A percentile compares a stretch with the other conserved stretches of the same genome.
phyloP scores from a whole-genome alignment of 2,113 vertebrate genomes.

The Amazona guildingii region DNA sequence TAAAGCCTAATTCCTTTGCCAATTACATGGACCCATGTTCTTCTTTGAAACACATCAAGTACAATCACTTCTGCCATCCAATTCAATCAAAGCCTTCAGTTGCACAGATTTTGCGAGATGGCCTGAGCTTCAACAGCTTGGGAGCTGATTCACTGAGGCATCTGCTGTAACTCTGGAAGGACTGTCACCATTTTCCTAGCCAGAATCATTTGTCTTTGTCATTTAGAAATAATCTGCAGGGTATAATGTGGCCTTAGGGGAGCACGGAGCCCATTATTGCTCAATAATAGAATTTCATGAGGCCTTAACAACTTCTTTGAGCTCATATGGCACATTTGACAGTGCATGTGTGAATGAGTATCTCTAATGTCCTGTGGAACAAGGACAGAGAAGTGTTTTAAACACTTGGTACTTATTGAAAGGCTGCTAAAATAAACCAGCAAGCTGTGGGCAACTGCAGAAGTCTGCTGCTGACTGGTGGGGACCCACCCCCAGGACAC shows the following conservation, averaged over 20 bases:
- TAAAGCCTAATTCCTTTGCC: slow-evolving; percentile 39
- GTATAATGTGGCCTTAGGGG: slow-evolving; percentile 45
- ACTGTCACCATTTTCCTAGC: slow-evolving; percentile 41
- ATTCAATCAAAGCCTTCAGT: slow-evolving; percentile 39
- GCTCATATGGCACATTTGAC: background rate
- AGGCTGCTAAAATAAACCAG: slow-evolving; percentile 1
- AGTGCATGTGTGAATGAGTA: background rate
- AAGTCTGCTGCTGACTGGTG: background rate
- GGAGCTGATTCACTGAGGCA: slow-evolving; percentile 59
- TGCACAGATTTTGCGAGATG: slow-evolving; percentile 39
- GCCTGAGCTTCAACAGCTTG: slow-evolving; percentile 54
- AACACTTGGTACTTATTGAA: background rate
- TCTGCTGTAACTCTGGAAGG: slow-evolving; percentile 50
- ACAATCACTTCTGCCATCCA: slow-evolving; percentile 49
- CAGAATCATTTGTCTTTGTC: slow-evolving; percentile 51
- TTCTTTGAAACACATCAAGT: slow-evolving; percentile 30
- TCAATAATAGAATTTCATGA: slow-evolving; percentile 35
- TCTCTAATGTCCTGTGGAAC: background rate
- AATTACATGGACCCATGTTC: slow-evolving; percentile 4
- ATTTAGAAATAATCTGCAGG: slow-evolving; percentile 49
- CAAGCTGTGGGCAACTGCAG: background rate
- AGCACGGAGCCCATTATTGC: slow-evolving; percentile 36
- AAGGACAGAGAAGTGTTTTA: background rate
- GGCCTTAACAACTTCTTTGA: slow-evolving; percentile 8
- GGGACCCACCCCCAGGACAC: background rate